Conservation (phyloP, 2,888 invertebrate species). For the Coenonympha arcania region DNA sequence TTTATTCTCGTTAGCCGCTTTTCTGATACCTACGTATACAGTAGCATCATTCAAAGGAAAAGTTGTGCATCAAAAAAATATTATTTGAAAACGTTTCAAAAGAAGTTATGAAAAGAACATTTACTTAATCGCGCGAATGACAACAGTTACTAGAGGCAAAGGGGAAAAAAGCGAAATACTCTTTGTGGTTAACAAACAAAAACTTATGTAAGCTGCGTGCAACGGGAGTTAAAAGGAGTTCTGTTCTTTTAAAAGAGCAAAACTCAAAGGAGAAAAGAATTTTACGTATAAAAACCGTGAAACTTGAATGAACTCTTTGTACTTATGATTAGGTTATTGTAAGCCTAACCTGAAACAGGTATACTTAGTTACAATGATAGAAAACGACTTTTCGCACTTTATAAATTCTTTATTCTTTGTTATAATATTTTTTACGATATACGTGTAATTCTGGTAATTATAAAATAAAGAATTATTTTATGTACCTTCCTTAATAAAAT, state of each 20-base stretch:
- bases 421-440: too few species aligned
- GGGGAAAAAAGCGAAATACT: neutral
- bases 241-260: conserved; percentile 22
- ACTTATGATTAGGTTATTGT: neutral
- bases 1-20: too few species aligned
- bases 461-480: too few species aligned
- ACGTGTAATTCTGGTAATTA: too few species aligned
- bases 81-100: too few species aligned
- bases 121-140: neutral
- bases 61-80: too few species aligned
- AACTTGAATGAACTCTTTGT: conserved; percentile 8
- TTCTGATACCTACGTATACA: too few species aligned
- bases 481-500: too few species aligned
- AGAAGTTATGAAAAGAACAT: too few species aligned
- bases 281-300: conserved; percentile 8
- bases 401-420: neutral
- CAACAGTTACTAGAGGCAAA: neutral
- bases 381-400: neutral
- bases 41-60: too few species aligned
- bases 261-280: conserved; percentile 9
- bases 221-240: conserved; percentile 13
- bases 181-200: conserved; percentile 13
- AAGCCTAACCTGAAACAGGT: neutral
- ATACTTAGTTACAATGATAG: too few species aligned
- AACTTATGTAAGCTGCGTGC: conserved; percentile 13